These are phyloP conservation scores for Drosophila subpulchrella DNA, from an alignment of 1,140 invertebrate species.

Conservation along the genomic window DNA sequence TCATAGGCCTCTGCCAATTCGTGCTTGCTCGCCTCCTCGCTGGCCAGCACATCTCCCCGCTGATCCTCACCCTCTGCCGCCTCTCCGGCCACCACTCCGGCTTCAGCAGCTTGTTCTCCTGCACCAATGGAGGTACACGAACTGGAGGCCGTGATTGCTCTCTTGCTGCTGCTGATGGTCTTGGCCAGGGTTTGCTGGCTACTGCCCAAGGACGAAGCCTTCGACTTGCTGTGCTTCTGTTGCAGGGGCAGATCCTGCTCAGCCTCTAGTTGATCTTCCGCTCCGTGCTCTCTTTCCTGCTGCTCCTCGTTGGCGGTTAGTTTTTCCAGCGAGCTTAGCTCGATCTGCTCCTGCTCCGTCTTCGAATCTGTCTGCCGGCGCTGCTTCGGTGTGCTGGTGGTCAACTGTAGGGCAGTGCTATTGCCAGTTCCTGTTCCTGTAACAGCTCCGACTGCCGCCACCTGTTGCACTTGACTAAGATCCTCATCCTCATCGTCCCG, in stretches of 20 bases:
- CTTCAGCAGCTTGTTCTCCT: constrained; percentile 16
- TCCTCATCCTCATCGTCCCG: constrained; percentile 84
- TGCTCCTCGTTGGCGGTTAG: constrained; percentile 32
- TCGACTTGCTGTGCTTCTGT: constrained; percentile 68
- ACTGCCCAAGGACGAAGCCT: constrained; percentile 75
- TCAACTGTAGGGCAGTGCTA: constrained; percentile 18
- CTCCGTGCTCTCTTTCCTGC: not conserved
- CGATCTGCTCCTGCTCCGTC: constrained; percentile 64
- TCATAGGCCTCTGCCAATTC: constrained; percentile 8
- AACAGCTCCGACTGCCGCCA: not conserved
- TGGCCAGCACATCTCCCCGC: not conserved
- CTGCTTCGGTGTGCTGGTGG: constrained; percentile 45
- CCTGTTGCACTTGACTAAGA: constrained; percentile 52
- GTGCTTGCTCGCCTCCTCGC: constrained; percentile 13
- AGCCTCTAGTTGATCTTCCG: constrained; percentile 14
- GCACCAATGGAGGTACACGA: constrained; percentile 66
- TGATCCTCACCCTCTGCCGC: constrained; percentile 4
- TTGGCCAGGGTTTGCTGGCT: constrained; percentile 78
- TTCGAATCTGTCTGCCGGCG: constrained; percentile 7
- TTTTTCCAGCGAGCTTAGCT: constrained; percentile 70
- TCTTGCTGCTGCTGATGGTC: constrained; percentile 63
- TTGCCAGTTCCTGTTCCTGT: not conserved
- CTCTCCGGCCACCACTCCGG: not conserved
- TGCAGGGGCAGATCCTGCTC: constrained; percentile 31
- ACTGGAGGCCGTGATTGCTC: constrained; percentile 69